Evolutionary conservation across 1,140 invertebrate genomes (phyloP), one percentile per base, ranked within the genome.

Genomic region (Phocides pigmalion): DNA sequence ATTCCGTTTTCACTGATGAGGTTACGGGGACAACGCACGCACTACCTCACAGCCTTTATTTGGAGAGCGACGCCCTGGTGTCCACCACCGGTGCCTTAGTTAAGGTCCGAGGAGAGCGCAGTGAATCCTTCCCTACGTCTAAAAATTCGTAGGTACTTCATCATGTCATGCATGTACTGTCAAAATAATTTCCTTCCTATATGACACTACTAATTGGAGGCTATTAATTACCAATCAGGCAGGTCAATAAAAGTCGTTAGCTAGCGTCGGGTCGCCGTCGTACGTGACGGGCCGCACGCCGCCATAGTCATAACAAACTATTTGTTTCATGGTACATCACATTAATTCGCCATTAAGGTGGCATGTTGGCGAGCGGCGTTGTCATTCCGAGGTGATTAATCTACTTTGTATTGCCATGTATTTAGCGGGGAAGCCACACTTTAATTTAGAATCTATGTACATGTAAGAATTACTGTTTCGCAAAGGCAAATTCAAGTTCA

Each of bases 301-400:
- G 46, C 20, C 11, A 16, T 1, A 5, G 19, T 62, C 63, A 72
- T 58, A 75, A 75, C 73, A 72, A 72, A 68, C 54, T 46, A 76
- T 70, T 70, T 72, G 9, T 46, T 58, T 61, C 54, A 68, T 66
- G 41, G 44, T 62, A 51, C 28, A 42, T 6, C 0, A 28, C 53
- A 72, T 76, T 68, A 51, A 37, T 37, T 51, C 9, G 28, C 49
- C 28, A 51, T 51, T 51, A 51, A 12, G 22, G 2, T 12, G 49
- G n/a, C 15, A 50, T 35, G 25, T 35, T 49, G 28, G 15, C 46
- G 12, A 47, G 49, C 37, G 25, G 32, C 32, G 32, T 51, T 51
- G 6, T 15, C 16, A 19, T 51, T 51, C 5, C 53, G 51, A 39
- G 19, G 37, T 20, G 16, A 62, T 62, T 66, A 59, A 64, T 54